These are phyloP conservation scores for Coboldia fuscipes DNA, from an alignment of 1,140 invertebrate species.

Conservation along the genomic window DNA sequence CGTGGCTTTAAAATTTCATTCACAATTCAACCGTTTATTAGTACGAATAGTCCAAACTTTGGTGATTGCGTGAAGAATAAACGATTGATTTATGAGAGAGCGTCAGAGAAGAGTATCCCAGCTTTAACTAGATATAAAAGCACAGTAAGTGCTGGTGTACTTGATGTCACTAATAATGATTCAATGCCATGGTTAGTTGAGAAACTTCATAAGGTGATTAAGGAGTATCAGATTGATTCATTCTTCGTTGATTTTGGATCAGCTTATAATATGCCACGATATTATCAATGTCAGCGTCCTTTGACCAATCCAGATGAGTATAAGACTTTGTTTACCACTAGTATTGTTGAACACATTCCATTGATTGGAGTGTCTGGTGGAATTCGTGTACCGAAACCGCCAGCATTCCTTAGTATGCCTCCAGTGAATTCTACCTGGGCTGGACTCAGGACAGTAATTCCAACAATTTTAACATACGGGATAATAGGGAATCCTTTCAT, in stretches of 20 bases:
- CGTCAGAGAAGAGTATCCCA: slow-evolving; percentile 46
- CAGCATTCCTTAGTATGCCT: slow-evolving; percentile 69
- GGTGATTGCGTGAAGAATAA: slow-evolving; percentile 47
- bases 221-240: slow-evolving; percentile 60
- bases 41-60: slow-evolving; percentile 62
- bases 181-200: slow-evolving; percentile 57
- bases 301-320: slow-evolving; percentile 63
- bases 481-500: slow-evolving; percentile 77
- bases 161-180: slow-evolving; percentile 66
- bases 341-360: slow-evolving; percentile 35
- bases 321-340: slow-evolving; percentile 45
- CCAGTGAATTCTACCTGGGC: slow-evolving; percentile 77
- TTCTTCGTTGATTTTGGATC: slow-evolving; percentile 83
- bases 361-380: slow-evolving; percentile 69
- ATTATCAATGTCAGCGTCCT: slow-evolving; percentile 50
- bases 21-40: slow-evolving; percentile 67
- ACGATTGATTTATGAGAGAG: slow-evolving; percentile 45
- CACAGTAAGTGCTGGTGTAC: slow-evolving; percentile 48
- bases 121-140: slow-evolving; percentile 56
- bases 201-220: slow-evolving; percentile 45
- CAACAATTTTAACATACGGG: slow-evolving; percentile 62
- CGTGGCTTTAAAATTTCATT: slow-evolving; percentile 69
- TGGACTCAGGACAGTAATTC: slow-evolving; percentile 62
- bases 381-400: slow-evolving; percentile 53
- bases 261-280: slow-evolving; percentile 65